These are phyloP conservation scores for Laterallus jamaicensis DNA, from an alignment of 2,113 vertebrate species.

Conservation along the genomic window DNA sequence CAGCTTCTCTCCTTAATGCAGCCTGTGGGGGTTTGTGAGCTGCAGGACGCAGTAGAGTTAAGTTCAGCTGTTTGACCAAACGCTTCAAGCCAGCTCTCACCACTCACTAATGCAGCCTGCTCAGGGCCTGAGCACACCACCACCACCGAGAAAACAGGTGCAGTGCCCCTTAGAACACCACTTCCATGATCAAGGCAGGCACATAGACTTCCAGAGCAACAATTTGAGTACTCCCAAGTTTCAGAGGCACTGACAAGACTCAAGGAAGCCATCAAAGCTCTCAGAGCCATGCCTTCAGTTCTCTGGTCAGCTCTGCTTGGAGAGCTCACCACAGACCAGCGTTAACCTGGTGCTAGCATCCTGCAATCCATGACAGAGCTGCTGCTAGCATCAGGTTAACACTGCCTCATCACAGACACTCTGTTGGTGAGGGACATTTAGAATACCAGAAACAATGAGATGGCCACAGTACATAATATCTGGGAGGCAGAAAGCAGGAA, in stretches of 20 bases:
- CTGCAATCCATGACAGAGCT: background rate
- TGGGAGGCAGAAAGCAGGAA: background rate
- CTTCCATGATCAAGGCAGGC: background rate
- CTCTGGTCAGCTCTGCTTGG: background rate
- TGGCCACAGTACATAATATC: background rate
- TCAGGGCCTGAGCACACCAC: background rate
- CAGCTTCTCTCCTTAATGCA: background rate
- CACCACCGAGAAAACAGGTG: background rate
- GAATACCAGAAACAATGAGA: background rate
- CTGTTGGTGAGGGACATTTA: background rate
- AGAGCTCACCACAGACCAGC: background rate
- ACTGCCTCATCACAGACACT: background rate
- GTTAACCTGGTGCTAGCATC: background rate
- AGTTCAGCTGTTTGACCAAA: background rate
- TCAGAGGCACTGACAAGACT: background rate
- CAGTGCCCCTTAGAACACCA: background rate
- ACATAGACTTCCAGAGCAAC: background rate
- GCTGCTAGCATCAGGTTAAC: background rate
- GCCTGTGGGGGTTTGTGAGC: background rate
- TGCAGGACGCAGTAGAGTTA: fast-evolving
- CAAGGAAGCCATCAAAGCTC: background rate
- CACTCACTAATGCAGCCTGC: background rate
- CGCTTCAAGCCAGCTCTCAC: background rate
- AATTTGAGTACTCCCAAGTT: background rate
- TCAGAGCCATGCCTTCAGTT: background rate